Evolutionary conservation across 92 coral and sea anemone species (phyloP), one percentile per base, ranked within the genome.

Genomic region (Plumapathes pennacea): DNA sequence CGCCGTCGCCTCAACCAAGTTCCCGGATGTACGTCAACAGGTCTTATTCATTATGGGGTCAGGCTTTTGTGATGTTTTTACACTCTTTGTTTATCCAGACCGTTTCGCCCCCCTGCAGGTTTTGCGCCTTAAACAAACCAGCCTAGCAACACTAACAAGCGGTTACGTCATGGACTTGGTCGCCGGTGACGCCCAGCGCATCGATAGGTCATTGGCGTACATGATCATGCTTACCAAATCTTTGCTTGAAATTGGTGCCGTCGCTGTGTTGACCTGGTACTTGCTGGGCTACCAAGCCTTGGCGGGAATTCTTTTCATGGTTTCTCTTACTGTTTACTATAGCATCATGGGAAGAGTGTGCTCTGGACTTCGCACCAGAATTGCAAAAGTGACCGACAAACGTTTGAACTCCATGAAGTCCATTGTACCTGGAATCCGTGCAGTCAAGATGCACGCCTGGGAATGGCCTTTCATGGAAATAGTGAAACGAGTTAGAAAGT

Each of bases 151-250:
- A 14, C 74, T 79, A 2, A 54, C 86, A 24, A 60, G 74, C 27
- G 86, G 86, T 33, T 50, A 72, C 51, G 28, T 79, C 32, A 67
- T 79, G 47, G 77, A 79, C 57, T 63, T 79, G 54, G 70, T 79
- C 42, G 63, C 86, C 6, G 57, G 80, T 50, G 86, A 79, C 61
- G 69, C 64, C 9, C 86, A 79, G 57, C 74, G 86, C 20, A 71
- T 79, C 56, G 86, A 79, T 14, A 64, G 57, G 40, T 71, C 71
- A 14, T 63, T 75, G 15, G 46, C 26, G 17, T 66, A 68, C 39
- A 58, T 62, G 19, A 64, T 79, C 30, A 23, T 32, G n/a, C 50
- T 79, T 10, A 40, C 45, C 10, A 79, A 68, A 32, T 62, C 74
- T 13, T 62, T 70, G 21, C 62, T 68, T 27, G 69, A 79, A 60